Base-by-base conservation (phyloP, 2,797 vertebrate genomes). In the Esox lucius region DNA sequence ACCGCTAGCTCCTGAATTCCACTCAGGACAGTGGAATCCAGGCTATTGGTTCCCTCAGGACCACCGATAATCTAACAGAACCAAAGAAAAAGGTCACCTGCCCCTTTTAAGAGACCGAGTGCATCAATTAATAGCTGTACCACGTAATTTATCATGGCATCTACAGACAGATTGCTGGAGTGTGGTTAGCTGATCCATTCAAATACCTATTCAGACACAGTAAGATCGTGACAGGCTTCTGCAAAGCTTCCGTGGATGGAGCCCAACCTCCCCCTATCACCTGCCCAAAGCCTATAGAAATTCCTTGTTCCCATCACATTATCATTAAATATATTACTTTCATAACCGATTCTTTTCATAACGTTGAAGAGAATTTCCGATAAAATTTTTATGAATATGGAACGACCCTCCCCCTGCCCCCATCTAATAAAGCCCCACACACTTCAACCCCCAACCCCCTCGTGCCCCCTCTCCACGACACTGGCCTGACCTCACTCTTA, bases 241-340 rank as follows among this genome's bases (percentile, higher is more conserved):
- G 42, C 42, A 46, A 46, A 42, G 42, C 42, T 2, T 0, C 42
- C 46, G 42, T 46, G 42, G 9, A 46, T 11, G 42, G 9, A 13
- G 12, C 42, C 1, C 42, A 46, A 46, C 22, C n/a, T 68, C n/a
- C 39, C 33, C 22, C 66, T 4, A 8, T 67, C 65, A 59, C 42
- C 67, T 68, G 39, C 28, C 42, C 16, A 8, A 70, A 28, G 24
- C 9, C 26, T 28, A 33, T 26, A 66, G 19, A 31, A 19, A 66
- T 66, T 8, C 64, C 64, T 17, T 17, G 28, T 33, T 66, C 64
- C 28, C 31, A 5, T 28, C 5, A 51, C 46, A 53, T 35, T 72
- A 53, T 72, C 62, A 53, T 49, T 49, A 65, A 31, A 65, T 66
- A 12, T 19, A 53, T 69, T 75, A 71, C 51, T 66, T 75, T 74